Evolutionary conservation across 2,113 vertebrate genomes (phyloP), one percentile per base, ranked within the genome.

Genomic region (Psettodes erumei): DNA sequence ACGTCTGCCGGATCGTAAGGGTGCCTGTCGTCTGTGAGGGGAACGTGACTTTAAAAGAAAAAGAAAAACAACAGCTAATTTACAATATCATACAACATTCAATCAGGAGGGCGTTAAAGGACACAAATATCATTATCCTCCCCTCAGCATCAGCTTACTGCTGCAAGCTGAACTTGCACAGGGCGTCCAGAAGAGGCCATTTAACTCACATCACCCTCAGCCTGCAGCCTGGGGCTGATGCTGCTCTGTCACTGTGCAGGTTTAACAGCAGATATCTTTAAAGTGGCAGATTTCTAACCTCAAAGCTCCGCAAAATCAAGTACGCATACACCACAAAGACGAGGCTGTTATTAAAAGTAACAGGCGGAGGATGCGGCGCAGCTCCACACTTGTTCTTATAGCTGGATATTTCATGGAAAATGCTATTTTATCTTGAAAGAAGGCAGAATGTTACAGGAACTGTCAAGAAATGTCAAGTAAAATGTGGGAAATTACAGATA

Each of bases 71-170:
- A 43, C n/a, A n/a, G n/a, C n/a, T n/a, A n/a, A n/a, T n/a, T 18
- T 8, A 13, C 33, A 35, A 8, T 7, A 35, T 16, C 18, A 16
- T 2, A 23, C n/a, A 70, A 8, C 1, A 38, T 27, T 48, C 33
- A 54, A 11, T 40, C 28, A 50, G 27, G 21, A 40, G 55, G 64
- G 21, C 5, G 13, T 61, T 15, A 54, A 43, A 50, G 45, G 10
- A 69, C 25, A 45, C 59, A 63, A 63, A 58, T 73, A 38, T 43
- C 9, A 19, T 1, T 13, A 60, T 27, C 38, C 13, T 55, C 55
- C 35, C 8, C 51, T 61, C 72, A 66, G 45, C 38, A 72, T 18
- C 35, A 18, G 50, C 67, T 37, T 1, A 40, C 27, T 40, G 74
- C 43, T 48, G 21, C 1, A 61, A 48, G 40, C 33, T 38, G 50